A percentile compares a stretch with the other conserved stretches of the same genome.
Evolutionary conservation across 2,888 invertebrate species (phyloP).

Genomic region (Oscheius sp.): DNA sequence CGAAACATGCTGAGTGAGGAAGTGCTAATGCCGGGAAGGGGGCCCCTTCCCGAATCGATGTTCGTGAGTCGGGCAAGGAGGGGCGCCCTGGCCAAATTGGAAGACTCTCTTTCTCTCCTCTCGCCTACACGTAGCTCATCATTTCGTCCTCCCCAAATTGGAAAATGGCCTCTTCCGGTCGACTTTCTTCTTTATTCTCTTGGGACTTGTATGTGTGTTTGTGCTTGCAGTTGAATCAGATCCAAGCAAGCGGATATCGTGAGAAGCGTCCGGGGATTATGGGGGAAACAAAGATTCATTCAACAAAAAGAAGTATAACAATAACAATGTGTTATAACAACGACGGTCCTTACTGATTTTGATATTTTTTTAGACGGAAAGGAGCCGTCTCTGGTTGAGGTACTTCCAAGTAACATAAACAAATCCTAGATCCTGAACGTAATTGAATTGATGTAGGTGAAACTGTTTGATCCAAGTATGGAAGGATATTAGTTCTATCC

Average conservation of each 20-base stretch:
- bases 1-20: conserved; percentile 4
- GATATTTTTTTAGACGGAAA: conserved; percentile 46
- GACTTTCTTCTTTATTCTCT: conserved; percentile 8
- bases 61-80: conserved; percentile 15
- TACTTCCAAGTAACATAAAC: conserved; percentile 11
- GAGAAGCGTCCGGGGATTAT: background rate
- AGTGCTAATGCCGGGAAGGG: conserved; percentile 11
- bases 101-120: conserved; percentile 25
- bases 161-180: conserved; percentile 28
- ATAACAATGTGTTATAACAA: conserved; percentile 28
- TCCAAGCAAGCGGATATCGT: conserved; percentile 32
- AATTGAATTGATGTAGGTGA: conserved; percentile 21
- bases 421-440: conserved; percentile 15
- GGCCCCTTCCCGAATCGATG: conserved; percentile 21
- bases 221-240: too few species aligned
- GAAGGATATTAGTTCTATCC: conserved; percentile 8
- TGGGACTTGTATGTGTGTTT: conserved; percentile 11
- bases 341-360: conserved; percentile 35
- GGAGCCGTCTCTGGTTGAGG: conserved; percentile 33
- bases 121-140: conserved; percentile 25
- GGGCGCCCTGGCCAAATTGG: conserved; percentile 21
- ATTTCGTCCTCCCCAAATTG: conserved; percentile 22
- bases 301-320: background rate
- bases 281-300: background rate
- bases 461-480: background rate